Base-by-base conservation (phyloP, 2,888 invertebrate species). In the Plusia festucae region DNA sequence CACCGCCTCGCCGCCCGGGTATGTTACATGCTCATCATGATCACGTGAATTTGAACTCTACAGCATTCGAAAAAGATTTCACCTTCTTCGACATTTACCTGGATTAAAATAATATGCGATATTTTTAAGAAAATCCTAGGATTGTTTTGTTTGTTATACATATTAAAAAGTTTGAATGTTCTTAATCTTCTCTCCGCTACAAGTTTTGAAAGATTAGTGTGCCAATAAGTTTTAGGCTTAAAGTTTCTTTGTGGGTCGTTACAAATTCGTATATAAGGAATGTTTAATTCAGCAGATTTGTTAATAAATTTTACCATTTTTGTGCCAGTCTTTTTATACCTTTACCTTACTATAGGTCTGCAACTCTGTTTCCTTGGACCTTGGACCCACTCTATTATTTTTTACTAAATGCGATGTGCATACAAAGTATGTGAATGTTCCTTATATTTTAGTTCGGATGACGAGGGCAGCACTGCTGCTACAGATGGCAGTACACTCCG, bases 401-500 rank as follows among this genome's bases (percentile, higher is more conserved):
- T n/a, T n/a, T n/a, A n/a, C n/a, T n/a, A n/a, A n/a, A n/a, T n/a
- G n/a, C n/a, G n/a, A n/a, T n/a, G n/a, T n/a, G n/a, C n/a, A n/a
- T n/a, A n/a, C 5, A n/a, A 40, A 40, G n/a, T 40, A 40, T n/a
- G 7, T 5, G n/a, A 40, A 15, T n/a, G 15, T n/a, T n/a, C n/a
- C 0, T n/a, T n/a, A 4, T n/a, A n/a, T 1, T 51, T 30, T 34
- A 98, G 98, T 6, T 98, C 98, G 11, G 99, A 99, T 88, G 98
- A 98, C 89, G 99, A 99, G 90, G 99, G 98, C 60, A 99, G 98
- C 76, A 99, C 98, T 40, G 99, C 98, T 9, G 99, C 99, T 0
- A 99, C 98, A 0, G 99, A 99, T 90, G 99, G 99, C 64, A 98
- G 98, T 56, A 99, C 99, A 0, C 95, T 99, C 70, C 96, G 98